Evolutionary conservation across 2,797 vertebrate species (phyloP).

Genomic region (Tangara arthus): DNA sequence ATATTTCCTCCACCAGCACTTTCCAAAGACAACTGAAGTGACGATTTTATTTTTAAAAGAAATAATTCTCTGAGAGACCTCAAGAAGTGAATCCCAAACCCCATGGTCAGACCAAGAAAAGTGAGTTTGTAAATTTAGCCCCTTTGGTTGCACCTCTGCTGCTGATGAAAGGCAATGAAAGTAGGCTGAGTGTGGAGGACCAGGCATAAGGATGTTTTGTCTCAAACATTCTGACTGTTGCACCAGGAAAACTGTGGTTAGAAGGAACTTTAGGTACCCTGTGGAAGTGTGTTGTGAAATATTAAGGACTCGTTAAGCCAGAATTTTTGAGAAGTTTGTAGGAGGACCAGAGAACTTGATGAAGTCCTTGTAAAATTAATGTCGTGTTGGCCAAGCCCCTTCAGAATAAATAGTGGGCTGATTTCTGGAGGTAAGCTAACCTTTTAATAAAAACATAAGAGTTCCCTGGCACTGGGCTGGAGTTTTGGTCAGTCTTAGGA

Average conservation of each 20-base stretch:
- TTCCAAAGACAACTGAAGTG: background rate
- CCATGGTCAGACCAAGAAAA: background rate
- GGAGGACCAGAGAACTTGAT: background rate
- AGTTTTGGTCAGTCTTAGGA: background rate
- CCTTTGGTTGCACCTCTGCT: background rate
- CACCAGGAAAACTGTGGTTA: background rate
- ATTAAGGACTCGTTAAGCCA: background rate
- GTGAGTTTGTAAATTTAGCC: background rate
- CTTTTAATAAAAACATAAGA: background rate
- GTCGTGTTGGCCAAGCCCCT: background rate
- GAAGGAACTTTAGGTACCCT: background rate
- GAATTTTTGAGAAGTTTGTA: background rate
- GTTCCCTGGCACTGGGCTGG: background rate
- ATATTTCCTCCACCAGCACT: background rate
- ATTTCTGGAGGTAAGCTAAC: background rate
- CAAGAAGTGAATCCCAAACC: background rate
- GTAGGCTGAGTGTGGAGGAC: background rate
- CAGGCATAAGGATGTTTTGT: background rate
- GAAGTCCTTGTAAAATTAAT: background rate
- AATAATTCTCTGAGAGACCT: background rate
- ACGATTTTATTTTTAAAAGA: background rate
- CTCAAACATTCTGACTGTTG: background rate
- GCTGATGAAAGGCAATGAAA: background rate
- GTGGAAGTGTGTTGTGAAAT: background rate
- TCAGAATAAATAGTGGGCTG: accelerated